A percentile compares a stretch with the other conserved stretches of the same genome.
Conservation (phyloP, 1,140 invertebrate species). For the Aphelinus atriplicis region DNA sequence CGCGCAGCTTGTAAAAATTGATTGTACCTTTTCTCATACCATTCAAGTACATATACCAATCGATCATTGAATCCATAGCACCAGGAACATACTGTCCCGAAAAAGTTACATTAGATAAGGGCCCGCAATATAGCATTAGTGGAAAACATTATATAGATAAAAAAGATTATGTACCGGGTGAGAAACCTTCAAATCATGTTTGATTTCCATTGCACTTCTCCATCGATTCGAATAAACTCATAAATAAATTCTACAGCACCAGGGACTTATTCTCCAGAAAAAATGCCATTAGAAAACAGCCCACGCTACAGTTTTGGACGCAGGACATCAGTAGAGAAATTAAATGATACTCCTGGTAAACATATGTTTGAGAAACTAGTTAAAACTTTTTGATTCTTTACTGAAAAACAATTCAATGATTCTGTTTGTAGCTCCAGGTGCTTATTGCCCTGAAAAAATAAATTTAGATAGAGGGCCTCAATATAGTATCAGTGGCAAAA, state of each 20-base stretch:
- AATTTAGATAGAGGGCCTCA: constrained; percentile 66
- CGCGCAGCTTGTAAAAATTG: constrained; percentile 39
- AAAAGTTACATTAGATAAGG: constrained; percentile 44
- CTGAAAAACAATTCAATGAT: not conserved
- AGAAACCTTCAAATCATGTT: constrained; percentile 9
- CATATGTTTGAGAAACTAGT: not conserved
- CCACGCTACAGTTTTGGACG: constrained; percentile 69
- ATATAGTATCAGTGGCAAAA: constrained; percentile 40
- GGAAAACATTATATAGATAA: constrained; percentile 42
- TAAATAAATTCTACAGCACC: constrained; percentile 54
- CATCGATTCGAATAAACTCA: not conserved
- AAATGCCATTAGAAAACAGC: constrained; percentile 32
- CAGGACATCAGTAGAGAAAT: constrained; percentile 48
- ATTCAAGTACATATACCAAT: constrained; percentile 9
- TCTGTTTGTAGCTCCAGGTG: constrained; percentile 38
- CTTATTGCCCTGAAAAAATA: constrained; percentile 69
- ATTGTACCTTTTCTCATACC: not conserved
- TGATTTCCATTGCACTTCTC: no score
- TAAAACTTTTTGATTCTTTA: not conserved
- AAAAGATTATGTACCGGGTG: constrained; percentile 53
- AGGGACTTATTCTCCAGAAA: constrained; percentile 47
- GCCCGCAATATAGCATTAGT: constrained; percentile 48
- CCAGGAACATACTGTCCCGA: constrained; percentile 39
- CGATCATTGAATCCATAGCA: constrained; percentile 19
- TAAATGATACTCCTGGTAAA: constrained; percentile 42